Conservation (phyloP, 2,113 vertebrate species). For the Menidia beryllina region DNA sequence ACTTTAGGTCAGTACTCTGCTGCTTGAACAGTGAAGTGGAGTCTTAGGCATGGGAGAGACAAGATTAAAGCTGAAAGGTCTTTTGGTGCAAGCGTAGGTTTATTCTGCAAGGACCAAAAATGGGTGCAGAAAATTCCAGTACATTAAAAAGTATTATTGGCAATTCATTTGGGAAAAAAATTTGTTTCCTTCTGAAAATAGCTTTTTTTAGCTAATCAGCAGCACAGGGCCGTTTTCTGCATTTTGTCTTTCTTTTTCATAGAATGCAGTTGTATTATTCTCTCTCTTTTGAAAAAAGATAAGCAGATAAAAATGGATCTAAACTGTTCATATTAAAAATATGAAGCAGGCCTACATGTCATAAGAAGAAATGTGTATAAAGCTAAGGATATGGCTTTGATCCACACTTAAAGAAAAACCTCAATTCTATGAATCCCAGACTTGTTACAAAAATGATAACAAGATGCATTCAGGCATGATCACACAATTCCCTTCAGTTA, state of each 20-base stretch:
- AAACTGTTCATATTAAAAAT: not conserved
- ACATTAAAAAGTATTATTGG: constrained; percentile 30
- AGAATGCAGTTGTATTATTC: no score
- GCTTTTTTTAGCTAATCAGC: not conserved
- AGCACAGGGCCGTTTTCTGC: not conserved
- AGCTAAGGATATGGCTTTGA: not conserved
- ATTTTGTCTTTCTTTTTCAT: not conserved
- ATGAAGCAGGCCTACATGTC: not conserved
- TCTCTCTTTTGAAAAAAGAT: no score
- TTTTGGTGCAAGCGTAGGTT: constrained; percentile 26
- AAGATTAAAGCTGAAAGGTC: constrained; percentile 6
- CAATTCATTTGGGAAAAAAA: constrained; percentile 18
- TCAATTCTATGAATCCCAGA: constrained; percentile 15
- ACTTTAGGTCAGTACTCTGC: constrained; percentile 24
- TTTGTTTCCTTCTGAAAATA: not conserved
- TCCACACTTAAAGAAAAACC: not conserved
- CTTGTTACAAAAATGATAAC: constrained; percentile 6
- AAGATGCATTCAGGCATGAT: not conserved
- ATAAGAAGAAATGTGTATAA: not conserved
- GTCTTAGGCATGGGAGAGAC: constrained; percentile 18
- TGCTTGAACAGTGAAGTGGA: constrained; percentile 19
- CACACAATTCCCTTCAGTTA: constrained; percentile 15
- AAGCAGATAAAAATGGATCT: no score
- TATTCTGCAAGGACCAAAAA: constrained; percentile 44
- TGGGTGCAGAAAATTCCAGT: constrained; percentile 25